Evolutionary conservation across 2,113 vertebrate genomes (phyloP).

Genomic region (Osmerus mordax): DNA sequence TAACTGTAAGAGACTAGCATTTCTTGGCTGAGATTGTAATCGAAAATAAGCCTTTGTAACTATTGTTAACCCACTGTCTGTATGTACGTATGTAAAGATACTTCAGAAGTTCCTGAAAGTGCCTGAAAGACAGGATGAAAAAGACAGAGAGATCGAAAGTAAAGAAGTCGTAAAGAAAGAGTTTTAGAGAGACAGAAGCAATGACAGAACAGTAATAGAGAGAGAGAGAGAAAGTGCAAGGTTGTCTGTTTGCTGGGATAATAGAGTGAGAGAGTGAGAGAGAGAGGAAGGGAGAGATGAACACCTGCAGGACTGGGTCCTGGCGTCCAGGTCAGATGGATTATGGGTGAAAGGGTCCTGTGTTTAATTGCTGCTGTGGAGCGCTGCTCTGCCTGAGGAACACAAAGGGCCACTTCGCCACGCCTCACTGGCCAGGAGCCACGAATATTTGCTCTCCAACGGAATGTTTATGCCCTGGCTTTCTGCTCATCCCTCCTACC

Average conservation of each 20-base stretch:
- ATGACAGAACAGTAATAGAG: background rate
- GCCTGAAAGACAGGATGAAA: background rate
- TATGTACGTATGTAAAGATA: background rate
- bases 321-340: constrained; percentile 67
- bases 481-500: constrained; percentile 30
- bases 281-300: constrained; percentile 41
- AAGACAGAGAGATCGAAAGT: background rate
- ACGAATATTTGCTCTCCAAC: constrained; percentile 74
- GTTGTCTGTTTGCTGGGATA: constrained; percentile 1
- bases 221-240: background rate
- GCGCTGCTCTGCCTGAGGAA: constrained; percentile 68
- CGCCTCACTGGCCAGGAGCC: constrained; percentile 71
- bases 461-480: constrained; percentile 70
- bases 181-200: constrained; percentile 2
- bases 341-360: constrained; percentile 77
- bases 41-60: background rate
- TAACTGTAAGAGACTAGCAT: background rate
- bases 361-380: constrained; percentile 76
- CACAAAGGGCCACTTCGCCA: constrained; percentile 73
- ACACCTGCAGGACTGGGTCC: constrained; percentile 75
- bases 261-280: background rate
- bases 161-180: constrained; percentile 11
- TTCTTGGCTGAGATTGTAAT: background rate
- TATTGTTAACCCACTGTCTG: background rate
- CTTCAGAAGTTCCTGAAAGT: background rate